Conservation (phyloP, 2,797 vertebrate genomes). For the Phoeniculus purpureus region DNA sequence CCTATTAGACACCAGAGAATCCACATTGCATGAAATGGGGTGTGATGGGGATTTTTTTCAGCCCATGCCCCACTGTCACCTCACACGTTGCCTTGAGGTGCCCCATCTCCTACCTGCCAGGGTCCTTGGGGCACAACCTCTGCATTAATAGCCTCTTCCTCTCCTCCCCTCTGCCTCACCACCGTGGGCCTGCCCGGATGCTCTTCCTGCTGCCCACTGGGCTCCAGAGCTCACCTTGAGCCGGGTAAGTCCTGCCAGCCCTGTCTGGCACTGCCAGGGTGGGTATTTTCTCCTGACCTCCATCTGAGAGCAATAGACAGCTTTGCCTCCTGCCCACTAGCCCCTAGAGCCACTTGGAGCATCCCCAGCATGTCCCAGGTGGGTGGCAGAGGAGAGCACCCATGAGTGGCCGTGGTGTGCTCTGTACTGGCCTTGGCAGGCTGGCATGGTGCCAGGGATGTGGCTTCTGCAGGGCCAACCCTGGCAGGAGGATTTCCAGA, state of each 20-base stretch:
- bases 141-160: neutral
- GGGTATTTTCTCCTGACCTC: fast-evolving
- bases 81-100: neutral
- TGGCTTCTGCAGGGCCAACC: neutral
- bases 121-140: neutral
- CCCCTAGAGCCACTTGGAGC: neutral
- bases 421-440: neutral
- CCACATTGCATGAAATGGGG: neutral
- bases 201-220: neutral
- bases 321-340: neutral
- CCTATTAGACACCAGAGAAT: neutral
- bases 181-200: fast-evolving
- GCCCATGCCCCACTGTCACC: neutral
- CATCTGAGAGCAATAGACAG: fast-evolving
- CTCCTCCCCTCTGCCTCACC: neutral
- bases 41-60: neutral
- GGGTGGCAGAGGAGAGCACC: neutral
- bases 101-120: neutral
- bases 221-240: constrained; percentile 3
- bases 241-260: neutral
- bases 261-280: neutral
- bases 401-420: neutral
- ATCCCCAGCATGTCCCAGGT: neutral
- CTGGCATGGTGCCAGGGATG: fast-evolving
- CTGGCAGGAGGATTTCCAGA: neutral